These are phyloP conservation scores for Nibea albiflora DNA, from an alignment of 2,113 vertebrate genomes.

Conservation along the genomic window DNA sequence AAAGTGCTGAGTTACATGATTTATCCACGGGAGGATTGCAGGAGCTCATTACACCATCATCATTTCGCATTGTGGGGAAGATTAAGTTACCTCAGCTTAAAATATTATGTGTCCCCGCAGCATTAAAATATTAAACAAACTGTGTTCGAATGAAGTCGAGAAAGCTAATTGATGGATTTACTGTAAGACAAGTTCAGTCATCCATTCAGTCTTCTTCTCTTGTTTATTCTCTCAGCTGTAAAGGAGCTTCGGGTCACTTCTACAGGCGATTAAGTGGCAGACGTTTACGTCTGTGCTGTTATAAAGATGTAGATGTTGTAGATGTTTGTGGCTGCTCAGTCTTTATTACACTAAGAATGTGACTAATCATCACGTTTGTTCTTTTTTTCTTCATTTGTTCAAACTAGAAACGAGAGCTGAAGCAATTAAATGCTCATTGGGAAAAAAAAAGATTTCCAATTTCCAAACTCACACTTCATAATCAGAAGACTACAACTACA, in stretches of 20 bases:
- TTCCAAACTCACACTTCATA: not conserved
- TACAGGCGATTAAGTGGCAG: not conserved
- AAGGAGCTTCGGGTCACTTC: not conserved
- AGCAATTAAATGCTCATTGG: not conserved
- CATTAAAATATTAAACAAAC: slow-evolving; percentile 24
- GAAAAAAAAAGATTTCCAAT: too few relatives aligned
- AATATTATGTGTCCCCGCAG: slow-evolving; percentile 18
- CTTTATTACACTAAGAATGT: not conserved
- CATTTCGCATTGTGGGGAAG: slow-evolving; percentile 22
- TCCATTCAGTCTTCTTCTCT: not conserved
- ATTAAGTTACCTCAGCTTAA: slow-evolving; percentile 40
- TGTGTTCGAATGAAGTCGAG: not conserved
- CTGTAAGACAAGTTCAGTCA: slow-evolving; percentile 12
- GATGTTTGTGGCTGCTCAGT: not conserved
- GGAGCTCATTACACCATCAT: slow-evolving; percentile 47
- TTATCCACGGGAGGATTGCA: slow-evolving; percentile 30
- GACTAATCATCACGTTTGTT: not conserved
- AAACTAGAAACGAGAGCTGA: not conserved
- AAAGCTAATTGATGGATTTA: slow-evolving; percentile 24
- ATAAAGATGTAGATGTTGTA: not conserved
- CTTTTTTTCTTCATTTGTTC: slow-evolving; percentile 3
- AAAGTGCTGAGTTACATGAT: slow-evolving; percentile 41
- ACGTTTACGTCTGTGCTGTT: not conserved
- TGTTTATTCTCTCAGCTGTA: not conserved
- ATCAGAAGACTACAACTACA: not conserved